Base-by-base conservation (phyloP, 2,797 vertebrate genomes). In the Capromys pilorides region DNA sequence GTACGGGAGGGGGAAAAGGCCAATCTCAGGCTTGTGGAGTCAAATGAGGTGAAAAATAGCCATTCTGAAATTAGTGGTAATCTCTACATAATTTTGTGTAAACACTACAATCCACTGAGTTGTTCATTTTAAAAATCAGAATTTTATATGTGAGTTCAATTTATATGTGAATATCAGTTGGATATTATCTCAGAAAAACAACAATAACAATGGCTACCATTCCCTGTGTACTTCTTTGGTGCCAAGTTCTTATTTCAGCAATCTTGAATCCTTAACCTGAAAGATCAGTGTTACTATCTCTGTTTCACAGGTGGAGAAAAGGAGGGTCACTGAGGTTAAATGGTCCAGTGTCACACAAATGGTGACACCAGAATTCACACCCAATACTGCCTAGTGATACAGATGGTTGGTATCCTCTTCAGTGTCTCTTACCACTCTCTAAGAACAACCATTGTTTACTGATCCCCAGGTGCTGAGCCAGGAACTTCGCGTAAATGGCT, bases 261-360 rank as follows among this genome's bases (percentile, higher is more conserved):
- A 83, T 41, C 54, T 84, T 12, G 24, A 66, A 61, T 89, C 69
- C n/a, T 73, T 93, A 87, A 80, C 36, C 31, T 67, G 28, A 81
- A 84, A 95, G 22, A 11, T 81, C 67, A 5, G 9, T 51, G 59
- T 39, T 49, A 59, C 36, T 39, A 16, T 78, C 77, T 81, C 62
- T 91, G 24, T 91, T 83, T 85, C 73, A 57, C 14, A 41, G 49
- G 39, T 57, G 62, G 75, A 95, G 66, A 89, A 57, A 59, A 62
- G 16, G 19, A 87, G 81, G 83, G 39, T 93, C 67, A 22, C 51
- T 5, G 5, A 88, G 28, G 39, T 88, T 51, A 61, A 84, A 71
- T 57, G 86, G 19, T 54, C 61, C 59, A 57, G 1, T 10, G 24
- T 81, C 66, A 71, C 51, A 39, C 12, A 39, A 54, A 61, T 26